Evolutionary conservation across 2,888 invertebrate genomes (phyloP).

Genomic region (Tolmerus cingulatus): DNA sequence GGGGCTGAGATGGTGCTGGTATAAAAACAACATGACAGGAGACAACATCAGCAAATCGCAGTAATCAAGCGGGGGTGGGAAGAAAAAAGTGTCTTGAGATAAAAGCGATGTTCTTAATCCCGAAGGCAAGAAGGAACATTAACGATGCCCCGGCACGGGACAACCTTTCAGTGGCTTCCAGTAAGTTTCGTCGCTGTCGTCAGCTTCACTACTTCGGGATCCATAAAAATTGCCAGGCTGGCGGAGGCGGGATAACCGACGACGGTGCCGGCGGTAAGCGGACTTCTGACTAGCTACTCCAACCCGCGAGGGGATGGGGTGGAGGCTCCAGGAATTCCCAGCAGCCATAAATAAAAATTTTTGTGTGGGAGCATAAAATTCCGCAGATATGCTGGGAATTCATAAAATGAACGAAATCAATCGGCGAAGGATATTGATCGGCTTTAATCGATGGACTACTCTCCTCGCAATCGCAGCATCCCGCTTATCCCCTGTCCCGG

Average conservation of each 20-base stretch:
- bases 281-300: not conserved
- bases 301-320: not conserved
- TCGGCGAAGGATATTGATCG: constrained; percentile 36
- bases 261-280: not conserved
- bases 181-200: not conserved
- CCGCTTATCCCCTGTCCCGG: not conserved
- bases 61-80: constrained; percentile 14
- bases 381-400: constrained; percentile 35
- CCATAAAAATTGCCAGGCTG: constrained; percentile 7
- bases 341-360: constrained; percentile 41
- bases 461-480: not conserved
- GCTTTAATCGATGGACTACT: constrained; percentile 30
- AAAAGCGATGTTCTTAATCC: constrained; percentile 25
- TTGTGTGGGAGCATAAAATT: constrained; percentile 42
- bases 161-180: constrained; percentile 22
- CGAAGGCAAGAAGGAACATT: constrained; percentile 17
- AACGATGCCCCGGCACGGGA: constrained; percentile 8
- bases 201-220: constrained; percentile 19
- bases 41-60: constrained; percentile 38
- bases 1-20: not conserved
- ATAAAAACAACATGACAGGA: constrained; percentile 27
- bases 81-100: constrained; percentile 28
- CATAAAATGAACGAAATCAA: constrained; percentile 41
- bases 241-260: not conserved
- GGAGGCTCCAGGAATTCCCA: not conserved